Conservation (phyloP, 2,797 vertebrate species). For the Knipowitschia caucasica region DNA sequence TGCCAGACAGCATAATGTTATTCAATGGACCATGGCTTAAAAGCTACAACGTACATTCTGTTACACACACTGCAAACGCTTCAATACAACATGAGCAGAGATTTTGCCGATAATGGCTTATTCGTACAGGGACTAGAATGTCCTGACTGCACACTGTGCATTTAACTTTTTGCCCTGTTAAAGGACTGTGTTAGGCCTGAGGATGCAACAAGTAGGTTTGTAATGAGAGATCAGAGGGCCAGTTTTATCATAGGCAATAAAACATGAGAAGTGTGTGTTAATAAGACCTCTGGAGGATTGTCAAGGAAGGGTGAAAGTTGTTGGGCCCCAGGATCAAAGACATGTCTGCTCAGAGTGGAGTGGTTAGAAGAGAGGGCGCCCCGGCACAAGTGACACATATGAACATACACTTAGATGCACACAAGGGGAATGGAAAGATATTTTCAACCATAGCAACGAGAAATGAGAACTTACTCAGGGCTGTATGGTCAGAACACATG, state of each 20-base stretch:
- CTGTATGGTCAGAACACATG: no score
- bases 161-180: slow-evolving; percentile 71
- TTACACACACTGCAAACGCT: no score
- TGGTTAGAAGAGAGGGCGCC: slow-evolving; percentile 14
- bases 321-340: slow-evolving; percentile 67
- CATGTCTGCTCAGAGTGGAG: slow-evolving; percentile 47
- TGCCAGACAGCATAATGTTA: no score
- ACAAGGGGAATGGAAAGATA: neutral
- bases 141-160: slow-evolving; percentile 50
- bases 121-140: slow-evolving; percentile 58
- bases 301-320: slow-evolving; percentile 48
- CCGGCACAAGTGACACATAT: neutral
- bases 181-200: slow-evolving; percentile 62
- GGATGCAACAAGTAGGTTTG: slow-evolving; percentile 57
- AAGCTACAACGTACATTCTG: no score
- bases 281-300: slow-evolving; percentile 74
- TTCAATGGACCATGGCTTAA: no score
- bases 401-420: slow-evolving; percentile 3
- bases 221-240: slow-evolving; percentile 77
- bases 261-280: slow-evolving; percentile 76
- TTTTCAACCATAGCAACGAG: no score
- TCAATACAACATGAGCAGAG: slow-evolving; percentile 27
- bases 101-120: slow-evolving; percentile 56
- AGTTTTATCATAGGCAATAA: slow-evolving; percentile 78
- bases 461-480: no score